These are phyloP conservation scores for Sinopyrophorus schimmeli DNA, from an alignment of 2,888 invertebrate genomes.

Conservation along the genomic window DNA sequence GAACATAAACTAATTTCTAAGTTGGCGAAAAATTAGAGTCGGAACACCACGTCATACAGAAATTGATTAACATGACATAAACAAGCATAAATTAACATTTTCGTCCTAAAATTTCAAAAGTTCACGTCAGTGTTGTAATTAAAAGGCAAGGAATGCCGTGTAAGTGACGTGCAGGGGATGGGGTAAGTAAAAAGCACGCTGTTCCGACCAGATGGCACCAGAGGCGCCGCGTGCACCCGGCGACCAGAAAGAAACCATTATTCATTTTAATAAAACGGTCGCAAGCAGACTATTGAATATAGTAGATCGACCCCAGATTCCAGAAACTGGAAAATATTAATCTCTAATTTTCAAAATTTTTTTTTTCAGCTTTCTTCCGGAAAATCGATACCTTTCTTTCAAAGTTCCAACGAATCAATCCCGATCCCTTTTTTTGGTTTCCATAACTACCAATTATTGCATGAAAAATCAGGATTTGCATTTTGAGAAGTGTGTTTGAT, in stretches of 20 bases:
- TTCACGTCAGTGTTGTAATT: slow-evolving; percentile 52
- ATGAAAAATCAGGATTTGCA: too few relatives aligned
- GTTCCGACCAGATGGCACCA: slow-evolving; percentile 52
- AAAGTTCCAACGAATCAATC: too few relatives aligned
- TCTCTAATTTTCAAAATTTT: slow-evolving; percentile 18
- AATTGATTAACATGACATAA: slow-evolving; percentile 53
- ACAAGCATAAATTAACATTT: slow-evolving; percentile 52
- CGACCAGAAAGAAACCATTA: slow-evolving; percentile 52
- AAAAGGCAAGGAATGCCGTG: slow-evolving; percentile 51
- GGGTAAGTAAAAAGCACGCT: slow-evolving; percentile 48
- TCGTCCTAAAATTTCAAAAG: slow-evolving; percentile 53
- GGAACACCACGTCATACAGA: slow-evolving; percentile 26
- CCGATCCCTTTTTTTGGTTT: too few relatives aligned
- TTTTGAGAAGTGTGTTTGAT: too few relatives aligned
- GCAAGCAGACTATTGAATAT: slow-evolving; percentile 49
- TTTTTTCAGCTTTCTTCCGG: background rate
- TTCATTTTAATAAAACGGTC: slow-evolving; percentile 53
- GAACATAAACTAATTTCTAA: slow-evolving; percentile 26
- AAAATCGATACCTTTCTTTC: too few relatives aligned
- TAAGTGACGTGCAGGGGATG: slow-evolving; percentile 46
- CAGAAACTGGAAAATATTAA: slow-evolving; percentile 29
- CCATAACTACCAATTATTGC: too few relatives aligned
- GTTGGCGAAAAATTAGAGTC: slow-evolving; percentile 25
- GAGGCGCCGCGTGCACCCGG: slow-evolving; percentile 45
- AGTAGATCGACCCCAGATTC: slow-evolving; percentile 39